Conservation (phyloP, 2,113 vertebrate genomes). For the Nasalis larvatus region DNA sequence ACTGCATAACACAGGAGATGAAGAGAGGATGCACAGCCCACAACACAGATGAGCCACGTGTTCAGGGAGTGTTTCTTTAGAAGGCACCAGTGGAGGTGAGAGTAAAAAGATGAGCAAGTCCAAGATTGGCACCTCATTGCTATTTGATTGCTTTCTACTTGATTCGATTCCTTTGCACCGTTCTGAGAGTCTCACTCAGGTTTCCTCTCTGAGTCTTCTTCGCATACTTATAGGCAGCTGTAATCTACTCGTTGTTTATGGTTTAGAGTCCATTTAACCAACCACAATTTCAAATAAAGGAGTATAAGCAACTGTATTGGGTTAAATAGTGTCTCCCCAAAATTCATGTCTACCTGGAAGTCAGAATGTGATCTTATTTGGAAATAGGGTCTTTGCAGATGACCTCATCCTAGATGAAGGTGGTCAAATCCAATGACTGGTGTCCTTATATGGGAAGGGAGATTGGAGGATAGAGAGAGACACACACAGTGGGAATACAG, state of each 20-base stretch:
- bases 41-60: background rate
- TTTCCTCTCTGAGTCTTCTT: background rate
- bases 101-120: background rate
- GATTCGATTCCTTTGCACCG: background rate
- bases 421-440: background rate
- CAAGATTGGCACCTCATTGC: background rate
- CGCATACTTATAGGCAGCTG: background rate
- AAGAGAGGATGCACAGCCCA: background rate
- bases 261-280: background rate
- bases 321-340: background rate
- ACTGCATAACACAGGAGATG: background rate
- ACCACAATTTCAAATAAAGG: background rate
- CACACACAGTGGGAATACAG: background rate
- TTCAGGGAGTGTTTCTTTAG: background rate
- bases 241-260: background rate
- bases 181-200: background rate
- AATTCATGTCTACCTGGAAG: background rate
- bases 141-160: background rate
- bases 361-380: background rate
- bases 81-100: background rate
- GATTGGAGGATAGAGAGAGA: background rate
- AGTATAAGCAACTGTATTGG: background rate
- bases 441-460: background rate
- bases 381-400: background rate
- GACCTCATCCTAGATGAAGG: background rate